Conservation (phyloP, 2,888 invertebrate genomes). For the Sipha maydis region DNA sequence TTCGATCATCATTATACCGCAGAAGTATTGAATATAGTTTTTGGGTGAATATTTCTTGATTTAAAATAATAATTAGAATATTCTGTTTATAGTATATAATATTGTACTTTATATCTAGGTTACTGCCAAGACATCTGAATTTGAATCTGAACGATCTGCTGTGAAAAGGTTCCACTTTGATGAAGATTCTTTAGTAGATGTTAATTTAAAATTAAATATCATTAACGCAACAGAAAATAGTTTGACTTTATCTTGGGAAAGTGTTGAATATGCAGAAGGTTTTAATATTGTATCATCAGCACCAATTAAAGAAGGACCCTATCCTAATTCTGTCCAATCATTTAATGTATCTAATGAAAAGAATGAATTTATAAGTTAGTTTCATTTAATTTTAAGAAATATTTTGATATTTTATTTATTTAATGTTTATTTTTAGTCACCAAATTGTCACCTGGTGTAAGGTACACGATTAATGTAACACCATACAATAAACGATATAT, state of each 20-base stretch:
- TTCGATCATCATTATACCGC: slow-evolving; percentile 55
- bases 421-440: slow-evolving; percentile 68
- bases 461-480: slow-evolving; percentile 73
- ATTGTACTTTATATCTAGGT: slow-evolving; percentile 68
- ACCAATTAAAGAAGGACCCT: slow-evolving; percentile 70
- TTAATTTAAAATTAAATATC: slow-evolving; percentile 72
- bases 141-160: slow-evolving; percentile 74
- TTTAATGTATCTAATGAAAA: slow-evolving; percentile 43
- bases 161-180: slow-evolving; percentile 74
- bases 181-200: slow-evolving; percentile 74
- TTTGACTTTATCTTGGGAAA: slow-evolving; percentile 74
- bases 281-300: slow-evolving; percentile 70
- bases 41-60: slow-evolving; percentile 24
- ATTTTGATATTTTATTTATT: slow-evolving; percentile 1
- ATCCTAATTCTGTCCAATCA: slow-evolving; percentile 69
- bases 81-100: not conserved
- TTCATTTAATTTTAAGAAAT: not conserved
- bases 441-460: slow-evolving; percentile 71
- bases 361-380: slow-evolving; percentile 8
- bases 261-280: slow-evolving; percentile 72
- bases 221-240: slow-evolving; percentile 70
- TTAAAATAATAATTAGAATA: not conserved
- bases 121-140: slow-evolving; percentile 74
- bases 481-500: slow-evolving; percentile 73
- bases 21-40: slow-evolving; percentile 55